Conservation (phyloP, 2,797 vertebrate genomes). For the Galaxias olidus region DNA sequence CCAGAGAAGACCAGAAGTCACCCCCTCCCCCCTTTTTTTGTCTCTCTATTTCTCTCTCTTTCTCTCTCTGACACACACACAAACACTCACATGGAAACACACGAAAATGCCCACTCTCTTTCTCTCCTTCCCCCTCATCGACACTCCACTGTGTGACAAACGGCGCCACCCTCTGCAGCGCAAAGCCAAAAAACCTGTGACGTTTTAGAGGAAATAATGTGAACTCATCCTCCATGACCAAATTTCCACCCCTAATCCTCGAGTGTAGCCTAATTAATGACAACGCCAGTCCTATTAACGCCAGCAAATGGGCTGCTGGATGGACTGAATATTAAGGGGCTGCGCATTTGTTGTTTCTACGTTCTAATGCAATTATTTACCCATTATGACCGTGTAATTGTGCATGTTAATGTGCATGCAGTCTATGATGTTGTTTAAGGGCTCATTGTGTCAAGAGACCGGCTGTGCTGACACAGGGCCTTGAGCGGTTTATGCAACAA, state of each 20-base stretch:
- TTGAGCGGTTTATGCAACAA: background rate
- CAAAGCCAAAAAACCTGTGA: constrained; percentile 66
- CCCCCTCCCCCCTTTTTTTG: constrained; percentile 38
- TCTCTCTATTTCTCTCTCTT: background rate
- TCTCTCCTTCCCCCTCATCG: constrained; percentile 36
- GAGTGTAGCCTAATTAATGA: constrained; percentile 66
- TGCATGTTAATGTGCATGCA: constrained; percentile 61
- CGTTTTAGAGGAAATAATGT: constrained; percentile 64
- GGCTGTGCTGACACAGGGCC: background rate
- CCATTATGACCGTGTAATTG: constrained; percentile 70
- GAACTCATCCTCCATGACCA: constrained; percentile 64
- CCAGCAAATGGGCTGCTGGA: constrained; percentile 59
- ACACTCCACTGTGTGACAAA: constrained; percentile 63
- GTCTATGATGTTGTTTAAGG: constrained; percentile 35
- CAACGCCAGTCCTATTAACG: constrained; percentile 60
- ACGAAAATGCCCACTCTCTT: constrained; percentile 37
- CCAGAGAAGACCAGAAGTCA: constrained; percentile 58
- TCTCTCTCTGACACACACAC: constrained; percentile 44
- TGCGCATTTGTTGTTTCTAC: constrained; percentile 63
- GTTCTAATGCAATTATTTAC: constrained; percentile 72
- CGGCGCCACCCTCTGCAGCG: constrained; percentile 63
- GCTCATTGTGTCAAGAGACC: constrained; percentile 13
- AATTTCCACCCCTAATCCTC: constrained; percentile 53
- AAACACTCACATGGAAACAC: constrained; percentile 36
- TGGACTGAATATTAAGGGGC: constrained; percentile 56